Conservation (phyloP, 37 sponge, comb jelly and placozoan genomes). For the Axinella damicornis region DNA sequence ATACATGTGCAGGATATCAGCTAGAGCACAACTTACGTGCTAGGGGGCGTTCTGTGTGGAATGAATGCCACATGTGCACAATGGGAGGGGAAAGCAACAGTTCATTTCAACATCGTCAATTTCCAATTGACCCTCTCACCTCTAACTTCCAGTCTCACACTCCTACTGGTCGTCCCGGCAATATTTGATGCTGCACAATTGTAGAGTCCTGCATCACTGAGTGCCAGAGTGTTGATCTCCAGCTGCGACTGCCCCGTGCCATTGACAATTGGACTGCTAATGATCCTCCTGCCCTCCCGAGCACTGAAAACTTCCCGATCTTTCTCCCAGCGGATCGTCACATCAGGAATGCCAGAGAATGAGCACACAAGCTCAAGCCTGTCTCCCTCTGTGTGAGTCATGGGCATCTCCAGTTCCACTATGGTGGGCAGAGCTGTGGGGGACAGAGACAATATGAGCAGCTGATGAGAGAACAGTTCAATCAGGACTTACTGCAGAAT, state of each 20-base stretch:
- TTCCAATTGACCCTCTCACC: neutral
- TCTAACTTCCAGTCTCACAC: constrained; percentile 4
- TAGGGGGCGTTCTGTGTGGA: too few relatives aligned
- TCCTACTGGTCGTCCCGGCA: neutral
- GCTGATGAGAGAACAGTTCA: too few relatives aligned
- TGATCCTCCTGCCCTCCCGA: neutral
- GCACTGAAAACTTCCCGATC: neutral
- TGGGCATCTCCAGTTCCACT: neutral
- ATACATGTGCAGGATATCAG: too few relatives aligned
- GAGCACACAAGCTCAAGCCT: neutral
- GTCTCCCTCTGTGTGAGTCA: constrained; percentile 4
- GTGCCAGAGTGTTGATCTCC: neutral
- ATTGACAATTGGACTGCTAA: neutral
- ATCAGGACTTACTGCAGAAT: neutral
- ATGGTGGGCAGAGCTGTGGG: constrained; percentile 28
- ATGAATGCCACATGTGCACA: too few relatives aligned
- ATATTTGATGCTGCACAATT: neutral
- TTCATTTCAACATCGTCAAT: neutral
- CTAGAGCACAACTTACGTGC: too few relatives aligned
- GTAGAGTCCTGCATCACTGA: constrained; percentile 25
- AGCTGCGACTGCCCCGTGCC: neutral
- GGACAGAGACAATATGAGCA: neutral
- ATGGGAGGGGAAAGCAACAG: neutral
- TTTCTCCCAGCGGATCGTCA: constrained; percentile 25
- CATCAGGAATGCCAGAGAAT: constrained; percentile 19